Base-by-base conservation (phyloP, 2,113 vertebrate genomes). In the Telmatochromis bifrenatus region DNA sequence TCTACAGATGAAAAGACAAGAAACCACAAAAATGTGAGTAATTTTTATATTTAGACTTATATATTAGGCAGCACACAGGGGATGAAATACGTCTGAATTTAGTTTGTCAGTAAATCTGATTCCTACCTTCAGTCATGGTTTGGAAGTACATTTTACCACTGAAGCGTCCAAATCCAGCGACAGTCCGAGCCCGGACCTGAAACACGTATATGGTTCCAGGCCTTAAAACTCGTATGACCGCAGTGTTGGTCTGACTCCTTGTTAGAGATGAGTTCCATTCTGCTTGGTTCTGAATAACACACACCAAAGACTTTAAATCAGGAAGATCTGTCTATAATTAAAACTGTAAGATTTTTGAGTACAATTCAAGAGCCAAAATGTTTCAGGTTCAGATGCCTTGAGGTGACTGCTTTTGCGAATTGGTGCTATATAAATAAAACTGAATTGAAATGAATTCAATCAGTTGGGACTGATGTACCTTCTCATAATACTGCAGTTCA, bases 81-180 rank as follows among this genome's bases (percentile, higher is more conserved):
- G 10, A 4, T 49, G 21, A 77, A 14, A 9, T 5, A 14, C 6
- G 11, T 15, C 4, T 8, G 8, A 21, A 73, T 28, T 3, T 58
- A 9, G 19, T 17, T 42, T n/a, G 28, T 39, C 82, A 70, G n/a
- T 42, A 23, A 42, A 42, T 23, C 65, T 42, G 37, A 23, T 42
- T 42, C 55, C 92, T 93, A 99, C 98, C 98, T 97, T 98, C 98
- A 4, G 98, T 99, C 98, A 99, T 99, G 86, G 98, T 99, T 94
- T 99, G 98, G 96, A 99, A 99, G 89, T 99, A 99, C 98, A 99
- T 99, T 95, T 99, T 99, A 17, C 98, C 98, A 2, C 98, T 99
- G 86, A 98, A 98, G 77, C 98, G 97, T 92, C 98, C 98, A 5
- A 99, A 99, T 2, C 98, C 98, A 0, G 98, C 98, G 81, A 99